Evolutionary conservation across 2,888 invertebrate genomes (phyloP).

Genomic region (Icerya purchasi): DNA sequence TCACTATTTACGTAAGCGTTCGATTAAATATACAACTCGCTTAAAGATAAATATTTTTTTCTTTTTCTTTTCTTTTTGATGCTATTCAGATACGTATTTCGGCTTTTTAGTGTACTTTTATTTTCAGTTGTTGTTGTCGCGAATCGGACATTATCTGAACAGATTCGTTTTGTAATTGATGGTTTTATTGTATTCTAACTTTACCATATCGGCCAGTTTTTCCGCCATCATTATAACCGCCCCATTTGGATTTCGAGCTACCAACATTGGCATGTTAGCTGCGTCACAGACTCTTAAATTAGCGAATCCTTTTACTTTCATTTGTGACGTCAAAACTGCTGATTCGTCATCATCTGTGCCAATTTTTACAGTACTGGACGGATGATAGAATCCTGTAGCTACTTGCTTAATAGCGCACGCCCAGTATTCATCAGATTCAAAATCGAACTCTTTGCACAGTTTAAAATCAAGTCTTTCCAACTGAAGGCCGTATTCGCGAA

Average conservation of each 20-base stretch:
- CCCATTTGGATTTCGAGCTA: slow-evolving; percentile 23
- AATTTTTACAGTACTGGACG: slow-evolving; percentile 23
- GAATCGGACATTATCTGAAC: not conserved
- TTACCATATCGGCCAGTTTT: slow-evolving; percentile 20
- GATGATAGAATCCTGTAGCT: slow-evolving; percentile 20
- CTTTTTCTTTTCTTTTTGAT: no score
- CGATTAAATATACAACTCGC: no score
- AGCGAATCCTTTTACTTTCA: slow-evolving; percentile 23
- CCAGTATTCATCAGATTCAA: slow-evolving; percentile 20
- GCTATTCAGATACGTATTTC: no score
- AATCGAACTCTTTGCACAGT: slow-evolving; percentile 15
- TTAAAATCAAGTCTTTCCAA: slow-evolving; percentile 16
- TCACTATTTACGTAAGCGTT: no score
- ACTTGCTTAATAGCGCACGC: slow-evolving; percentile 17
- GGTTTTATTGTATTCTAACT: slow-evolving; percentile 21
- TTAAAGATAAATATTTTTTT: no score
- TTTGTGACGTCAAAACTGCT: slow-evolving; percentile 22
- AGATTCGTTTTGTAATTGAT: not conserved
- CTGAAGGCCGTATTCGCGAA: slow-evolving; percentile 17
- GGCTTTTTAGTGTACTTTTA: no score
- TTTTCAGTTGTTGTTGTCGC: no score
- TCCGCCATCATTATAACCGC: slow-evolving; percentile 21
- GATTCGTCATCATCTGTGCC: slow-evolving; percentile 21
- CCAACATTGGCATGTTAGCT: slow-evolving; percentile 25
- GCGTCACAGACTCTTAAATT: slow-evolving; percentile 26